These are phyloP conservation scores for Ernsta delagoae DNA, from an alignment of 2,888 invertebrate species.

Conservation along the genomic window DNA sequence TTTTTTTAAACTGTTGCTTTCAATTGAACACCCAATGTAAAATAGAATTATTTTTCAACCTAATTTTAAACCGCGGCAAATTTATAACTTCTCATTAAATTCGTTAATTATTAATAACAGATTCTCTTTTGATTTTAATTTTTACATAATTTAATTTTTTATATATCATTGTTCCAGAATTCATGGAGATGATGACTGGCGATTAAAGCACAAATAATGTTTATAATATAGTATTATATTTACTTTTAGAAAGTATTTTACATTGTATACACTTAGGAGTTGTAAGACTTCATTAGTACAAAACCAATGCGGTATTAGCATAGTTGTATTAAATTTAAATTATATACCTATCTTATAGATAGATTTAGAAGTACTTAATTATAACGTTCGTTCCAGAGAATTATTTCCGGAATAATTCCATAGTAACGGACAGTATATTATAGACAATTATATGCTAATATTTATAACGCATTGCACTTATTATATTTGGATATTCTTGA, in stretches of 20 bases:
- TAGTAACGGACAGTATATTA: slow-evolving; percentile 55
- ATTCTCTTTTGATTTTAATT: no score
- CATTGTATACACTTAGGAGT: slow-evolving; percentile 60
- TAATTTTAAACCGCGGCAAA: no score
- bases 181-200: slow-evolving; percentile 98
- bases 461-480: slow-evolving; percentile 67
- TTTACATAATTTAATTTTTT: no score
- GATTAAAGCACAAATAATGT: slow-evolving; percentile 83
- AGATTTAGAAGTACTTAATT: slow-evolving; percentile 45
- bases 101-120: no score
- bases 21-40: no score
- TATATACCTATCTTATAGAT: slow-evolving; percentile 74
- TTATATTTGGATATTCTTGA: slow-evolving; percentile 41
- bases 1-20: no score
- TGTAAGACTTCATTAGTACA: slow-evolving; percentile 74
- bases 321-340: slow-evolving; percentile 43
- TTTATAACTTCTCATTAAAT: no score
- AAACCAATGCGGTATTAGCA: slow-evolving; percentile 79
- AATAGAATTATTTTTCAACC: no score
- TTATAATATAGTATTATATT: slow-evolving; percentile 45
- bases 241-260: slow-evolving; percentile 59
- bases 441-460: slow-evolving; percentile 69
- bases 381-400: slow-evolving; percentile 64
- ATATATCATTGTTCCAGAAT: slow-evolving; percentile 86
- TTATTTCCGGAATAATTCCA: slow-evolving; percentile 79